These are phyloP conservation scores for Grapholita molesta DNA, from an alignment of 1,140 invertebrate species.

Conservation along the genomic window DNA sequence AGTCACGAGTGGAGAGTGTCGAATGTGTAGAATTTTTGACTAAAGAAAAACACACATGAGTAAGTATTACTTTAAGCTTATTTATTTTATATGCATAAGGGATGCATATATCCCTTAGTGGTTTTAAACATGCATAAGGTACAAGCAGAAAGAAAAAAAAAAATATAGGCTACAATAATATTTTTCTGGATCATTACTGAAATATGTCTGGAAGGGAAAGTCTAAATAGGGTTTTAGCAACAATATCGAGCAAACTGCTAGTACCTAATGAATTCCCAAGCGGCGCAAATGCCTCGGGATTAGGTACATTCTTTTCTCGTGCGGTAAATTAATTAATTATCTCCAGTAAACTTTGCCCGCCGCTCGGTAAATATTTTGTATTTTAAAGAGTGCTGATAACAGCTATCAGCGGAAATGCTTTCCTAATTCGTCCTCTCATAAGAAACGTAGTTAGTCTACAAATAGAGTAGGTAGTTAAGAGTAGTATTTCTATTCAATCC, in stretches of 20 bases:
- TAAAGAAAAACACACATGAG: no score
- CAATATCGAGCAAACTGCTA: neutral
- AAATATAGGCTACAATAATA: no score
- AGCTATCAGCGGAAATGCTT: neutral
- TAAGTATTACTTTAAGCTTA: no score
- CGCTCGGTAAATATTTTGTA: neutral
- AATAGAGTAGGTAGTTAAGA: no score
- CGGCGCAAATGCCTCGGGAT: neutral
- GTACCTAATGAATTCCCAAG: neutral
- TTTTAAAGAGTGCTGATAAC: neutral
- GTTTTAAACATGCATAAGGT: no score
- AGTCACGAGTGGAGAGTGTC: neutral
- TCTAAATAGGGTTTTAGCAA: neutral
- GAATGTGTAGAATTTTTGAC: neutral
- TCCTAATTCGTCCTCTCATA: slow-evolving; percentile 1
- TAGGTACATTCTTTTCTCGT: neutral
- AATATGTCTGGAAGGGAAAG: neutral
- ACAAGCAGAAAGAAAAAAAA: no score
- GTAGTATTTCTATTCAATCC: no score
- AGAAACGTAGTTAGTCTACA: neutral
- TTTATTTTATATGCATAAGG: no score
- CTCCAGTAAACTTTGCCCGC: neutral
- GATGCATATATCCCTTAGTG: no score
- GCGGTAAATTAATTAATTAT: neutral
- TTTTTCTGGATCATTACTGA: neutral